Evolutionary conservation across 2,888 invertebrate genomes (phyloP), one percentile per base, ranked within the genome.

Genomic region (Falcaria lacertinaria): DNA sequence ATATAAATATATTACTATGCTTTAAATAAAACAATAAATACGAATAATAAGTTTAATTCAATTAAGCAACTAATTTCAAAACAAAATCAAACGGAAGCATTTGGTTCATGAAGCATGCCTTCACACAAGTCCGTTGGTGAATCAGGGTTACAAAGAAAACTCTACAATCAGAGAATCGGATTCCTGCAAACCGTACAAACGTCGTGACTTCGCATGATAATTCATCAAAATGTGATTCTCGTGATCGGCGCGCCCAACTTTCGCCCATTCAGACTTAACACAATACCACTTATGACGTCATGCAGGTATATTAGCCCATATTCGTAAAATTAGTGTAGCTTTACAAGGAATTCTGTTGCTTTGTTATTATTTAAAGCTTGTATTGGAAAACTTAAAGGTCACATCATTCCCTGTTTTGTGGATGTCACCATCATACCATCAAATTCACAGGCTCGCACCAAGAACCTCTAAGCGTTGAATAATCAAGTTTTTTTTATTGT

Each of bases 241-340:
- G 79, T 80, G 80, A 71, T 58, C 46, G 66, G 52, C 74, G 62
- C 73, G 63, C 75, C 78, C 71, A 75, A 80, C 82, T 83, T 83
- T 85, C 80, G 68, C 79, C 66, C 65, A 69, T 74, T 70, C 67
- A 69, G 55, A 61, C 57, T 53, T 52, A 56, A 52, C 39, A 49
- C 57, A 44, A 47, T 48, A 48, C 55, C 44, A 52, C 50, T 58
- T 52, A 59, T 51, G 53, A 22, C 15, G 36, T 22, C 37, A 19
- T 8, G 3, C 1, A 11, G 28, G 28, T 28, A 11, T 28, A 28
- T 28, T 28, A 11, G 11, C 11, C 28, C 28, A 11, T 28, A 28
- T 28, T 7, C 11, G 28, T 11, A 28, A 11, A 28, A 28, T 19
- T 19, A 4, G 19, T n/a, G 19, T 19, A 19, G 1, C 19, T 4